Percentiles rank a stretch among this genome's conserved stretches.
These are phyloP conservation scores for Ochotona princeps DNA, from an alignment of 2,113 vertebrate genomes.

Conservation along the genomic window DNA sequence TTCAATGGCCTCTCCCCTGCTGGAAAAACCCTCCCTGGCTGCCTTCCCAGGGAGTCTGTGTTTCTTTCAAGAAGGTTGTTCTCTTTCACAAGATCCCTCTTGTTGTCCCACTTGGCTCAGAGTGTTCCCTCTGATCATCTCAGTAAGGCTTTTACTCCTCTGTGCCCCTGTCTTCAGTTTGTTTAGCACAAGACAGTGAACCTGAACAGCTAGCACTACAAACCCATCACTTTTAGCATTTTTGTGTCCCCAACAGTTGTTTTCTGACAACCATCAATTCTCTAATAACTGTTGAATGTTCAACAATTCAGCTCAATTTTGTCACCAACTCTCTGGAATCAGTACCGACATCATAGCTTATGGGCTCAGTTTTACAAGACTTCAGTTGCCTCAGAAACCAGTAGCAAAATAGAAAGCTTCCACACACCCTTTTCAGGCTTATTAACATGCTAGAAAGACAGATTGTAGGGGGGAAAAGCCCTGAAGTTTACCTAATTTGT, in stretches of 20 bases:
- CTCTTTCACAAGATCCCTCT: too few species aligned
- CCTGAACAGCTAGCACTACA: too few species aligned
- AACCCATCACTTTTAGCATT: too few species aligned
- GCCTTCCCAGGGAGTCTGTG: too few species aligned
- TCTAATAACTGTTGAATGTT: not conserved
- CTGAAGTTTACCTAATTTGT: not conserved
- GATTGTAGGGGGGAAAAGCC: not conserved
- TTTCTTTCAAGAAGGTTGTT: too few species aligned
- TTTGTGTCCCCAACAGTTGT: not conserved
- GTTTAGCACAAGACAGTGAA: too few species aligned
- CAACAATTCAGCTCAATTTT: not conserved
- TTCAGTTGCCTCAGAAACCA: not conserved
- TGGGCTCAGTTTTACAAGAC: not conserved
- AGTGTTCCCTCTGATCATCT: too few species aligned
- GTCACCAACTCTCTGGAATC: not conserved
- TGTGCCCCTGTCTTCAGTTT: too few species aligned
- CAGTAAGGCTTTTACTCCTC: too few species aligned
- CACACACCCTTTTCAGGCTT: not conserved
- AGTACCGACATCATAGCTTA: not conserved
- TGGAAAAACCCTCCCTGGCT: too few species aligned
- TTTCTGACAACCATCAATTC: not conserved
- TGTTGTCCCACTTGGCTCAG: too few species aligned
- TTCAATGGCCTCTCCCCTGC: too few species aligned
- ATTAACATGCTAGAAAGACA: not conserved
- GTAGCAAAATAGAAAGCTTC: not conserved